Base-by-base conservation (phyloP, 2,797 vertebrate species). In the Sebastes cheni region DNA sequence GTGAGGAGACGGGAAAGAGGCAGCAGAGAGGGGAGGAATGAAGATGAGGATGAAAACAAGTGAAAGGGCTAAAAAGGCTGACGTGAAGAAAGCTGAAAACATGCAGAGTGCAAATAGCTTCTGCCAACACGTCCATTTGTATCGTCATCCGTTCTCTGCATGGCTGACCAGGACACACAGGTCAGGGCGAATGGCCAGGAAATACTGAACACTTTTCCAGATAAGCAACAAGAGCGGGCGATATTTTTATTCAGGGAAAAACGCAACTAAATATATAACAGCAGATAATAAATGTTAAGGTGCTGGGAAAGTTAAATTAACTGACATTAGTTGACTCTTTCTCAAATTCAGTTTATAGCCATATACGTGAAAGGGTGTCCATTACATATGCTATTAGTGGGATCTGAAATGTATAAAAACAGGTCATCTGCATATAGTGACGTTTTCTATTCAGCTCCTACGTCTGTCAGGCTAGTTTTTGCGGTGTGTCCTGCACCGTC, bases 1-100 rank as follows among this genome's bases (percentile, higher is more conserved):
- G 71, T 74, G 79, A 80, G 67, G 67, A 75, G 64, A 84, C 1
- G 10, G 23, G 68, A 29, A 72, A 50, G 61, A 75, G 64, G 18
- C 36, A 59, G 65, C 61, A 32, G 67, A 75, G 86, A 34, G 3
- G 55, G 25, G 62, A 66, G 64, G 72, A 75, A 69, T 77, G 36
- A 82, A 62, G 76, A 83, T n/a, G 13, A 70, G 67, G 39, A 70
- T 22, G 29, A 64, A 39, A 80, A 72, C 23, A 46, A 68, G 61
- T 22, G 25, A 54, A 66, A 66, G 20, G 65, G 5, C 23, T 34
- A 5, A 69, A 73, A 71, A 42, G 32, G 34, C 11, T 22, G 67
- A 80, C 22, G 4, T 25, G 56, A 46, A 25, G 18, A 65, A 77
- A 62, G 67, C 5, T 10, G 56, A 46, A 75, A 67, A 58, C 30